Base-by-base conservation (phyloP, 2,888 invertebrate genomes). In the Strigamia transsilvanica region DNA sequence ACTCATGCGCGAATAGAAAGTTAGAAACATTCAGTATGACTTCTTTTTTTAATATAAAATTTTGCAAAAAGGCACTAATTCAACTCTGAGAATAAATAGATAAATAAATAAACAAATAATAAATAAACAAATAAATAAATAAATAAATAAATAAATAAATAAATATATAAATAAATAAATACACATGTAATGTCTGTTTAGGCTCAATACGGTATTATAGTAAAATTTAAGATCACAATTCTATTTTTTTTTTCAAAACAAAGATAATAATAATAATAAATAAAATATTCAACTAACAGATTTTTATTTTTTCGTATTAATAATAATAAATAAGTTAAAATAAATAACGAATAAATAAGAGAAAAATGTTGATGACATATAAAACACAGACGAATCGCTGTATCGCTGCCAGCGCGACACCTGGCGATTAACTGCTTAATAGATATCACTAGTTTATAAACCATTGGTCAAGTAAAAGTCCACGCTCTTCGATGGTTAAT, bases 1-100 rank as follows among this genome's bases (percentile, higher is more conserved):
- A 46, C 46, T 46, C 46, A n/a, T 46, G 46, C 46, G 46, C 46
- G 46, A 46, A 46, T 46, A 46, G 46, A 46, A 46, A 46, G 10
- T 46, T 46, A n/a, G 46, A 46, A 46, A 46, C 46, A 46, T 46
- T n/a, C 12, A 46, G 46, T 46, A 46, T 46, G 46, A 46, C 15
- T 46, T 38, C 38, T 38, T 46, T 46, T 46, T 46, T 46, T 46
- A 46, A 46, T 46, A 46, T 46, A 46, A 46, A 46, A 13, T 46
- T 46, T 46, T 13, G 13, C 13, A 46, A 46, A 46, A 46, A 46
- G 15, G 13, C 46, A 38, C 38, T 38, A 38, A 38, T 38, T 38
- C 38, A 38, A 38, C 38, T 38, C 10, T 38, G 38, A 38, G 38
- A 38, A 38, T 38, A 38, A 38, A 38, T 38, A 38, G 10, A 38